A percentile compares a stretch with the other conserved stretches of the same genome.
Evolutionary conservation across 2,797 vertebrate genomes (phyloP).

Genomic region (Sebastiscus tertius): DNA sequence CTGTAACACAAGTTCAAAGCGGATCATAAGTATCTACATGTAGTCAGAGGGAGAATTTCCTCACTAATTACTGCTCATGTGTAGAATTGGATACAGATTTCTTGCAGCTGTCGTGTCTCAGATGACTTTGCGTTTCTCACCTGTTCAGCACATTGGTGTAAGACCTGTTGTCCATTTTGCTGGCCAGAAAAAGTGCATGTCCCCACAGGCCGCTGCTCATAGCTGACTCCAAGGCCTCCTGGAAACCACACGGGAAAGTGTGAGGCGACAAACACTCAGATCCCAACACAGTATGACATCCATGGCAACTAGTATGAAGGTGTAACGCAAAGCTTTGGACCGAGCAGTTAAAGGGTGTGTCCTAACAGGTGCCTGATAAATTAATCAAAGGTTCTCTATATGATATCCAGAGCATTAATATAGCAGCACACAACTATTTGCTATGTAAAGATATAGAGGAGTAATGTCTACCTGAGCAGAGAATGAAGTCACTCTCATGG

Average conservation of each 20-base stretch:
- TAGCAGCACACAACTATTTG: background rate
- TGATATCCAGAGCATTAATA: background rate
- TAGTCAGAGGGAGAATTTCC: slow-evolving; percentile 25
- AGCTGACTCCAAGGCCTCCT: slow-evolving; percentile 93
- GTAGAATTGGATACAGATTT: slow-evolving; percentile 6
- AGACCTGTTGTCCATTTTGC: slow-evolving; percentile 92
- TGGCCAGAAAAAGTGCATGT: slow-evolving; percentile 93
- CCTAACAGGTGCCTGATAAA: background rate
- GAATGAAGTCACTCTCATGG: background rate
- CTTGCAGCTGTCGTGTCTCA: slow-evolving; percentile 36
- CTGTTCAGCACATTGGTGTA: slow-evolving; percentile 90
- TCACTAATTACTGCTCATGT: slow-evolving; percentile 22
- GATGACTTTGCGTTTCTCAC: slow-evolving; percentile 70
- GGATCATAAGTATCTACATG: slow-evolving; percentile 1
- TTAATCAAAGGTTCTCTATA: too few species aligned
- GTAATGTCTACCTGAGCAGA: background rate
- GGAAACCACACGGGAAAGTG: slow-evolving; percentile 9
- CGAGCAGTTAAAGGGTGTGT: background rate
- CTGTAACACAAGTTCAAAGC: background rate
- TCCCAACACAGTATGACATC: background rate
- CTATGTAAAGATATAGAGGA: background rate
- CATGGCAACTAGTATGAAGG: background rate
- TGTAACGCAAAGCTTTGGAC: background rate
- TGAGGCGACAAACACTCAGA: background rate
- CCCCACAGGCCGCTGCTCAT: slow-evolving; percentile 92